Conservation (phyloP, 23 tunicate genomes). For the Aplidium turbinatum region DNA sequence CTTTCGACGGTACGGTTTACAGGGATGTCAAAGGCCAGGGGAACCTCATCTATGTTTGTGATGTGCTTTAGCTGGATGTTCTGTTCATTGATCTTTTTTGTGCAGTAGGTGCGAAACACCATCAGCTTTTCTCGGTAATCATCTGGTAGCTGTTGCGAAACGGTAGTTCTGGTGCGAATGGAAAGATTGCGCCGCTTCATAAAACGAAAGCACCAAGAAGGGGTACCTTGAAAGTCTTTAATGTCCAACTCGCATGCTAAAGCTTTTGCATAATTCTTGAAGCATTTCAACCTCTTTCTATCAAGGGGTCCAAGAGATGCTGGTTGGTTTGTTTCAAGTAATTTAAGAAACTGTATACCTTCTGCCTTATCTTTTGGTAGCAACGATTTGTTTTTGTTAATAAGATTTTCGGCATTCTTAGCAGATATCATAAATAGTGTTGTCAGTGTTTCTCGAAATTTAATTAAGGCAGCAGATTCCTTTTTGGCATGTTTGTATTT, state of each 20-base stretch:
- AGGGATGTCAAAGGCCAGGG: slow-evolving; percentile 72
- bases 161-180: slow-evolving; percentile 55
- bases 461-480: too few relatives aligned
- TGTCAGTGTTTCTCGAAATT: too few relatives aligned
- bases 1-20: slow-evolving; percentile 49
- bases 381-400: too few relatives aligned
- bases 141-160: slow-evolving; percentile 58
- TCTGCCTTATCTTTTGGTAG: too few relatives aligned
- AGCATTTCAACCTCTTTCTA: too few relatives aligned
- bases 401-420: too few relatives aligned
- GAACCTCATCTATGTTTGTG: slow-evolving; percentile 58
- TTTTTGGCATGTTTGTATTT: too few relatives aligned
- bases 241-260: slow-evolving; percentile 50
- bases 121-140: slow-evolving; percentile 57
- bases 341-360: too few relatives aligned
- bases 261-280: too few relatives aligned
- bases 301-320: too few relatives aligned
- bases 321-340: too few relatives aligned
- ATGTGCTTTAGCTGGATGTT: slow-evolving; percentile 52
- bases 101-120: slow-evolving; percentile 44
- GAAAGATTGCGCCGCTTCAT: slow-evolving; percentile 58
- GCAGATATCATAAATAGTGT: too few relatives aligned
- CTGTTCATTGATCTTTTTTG: slow-evolving; percentile 46
- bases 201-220: slow-evolving; percentile 63
- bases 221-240: slow-evolving; percentile 52